Conservation (phyloP, 1,140 invertebrate species). For the Thalassaphorura encarpata region DNA sequence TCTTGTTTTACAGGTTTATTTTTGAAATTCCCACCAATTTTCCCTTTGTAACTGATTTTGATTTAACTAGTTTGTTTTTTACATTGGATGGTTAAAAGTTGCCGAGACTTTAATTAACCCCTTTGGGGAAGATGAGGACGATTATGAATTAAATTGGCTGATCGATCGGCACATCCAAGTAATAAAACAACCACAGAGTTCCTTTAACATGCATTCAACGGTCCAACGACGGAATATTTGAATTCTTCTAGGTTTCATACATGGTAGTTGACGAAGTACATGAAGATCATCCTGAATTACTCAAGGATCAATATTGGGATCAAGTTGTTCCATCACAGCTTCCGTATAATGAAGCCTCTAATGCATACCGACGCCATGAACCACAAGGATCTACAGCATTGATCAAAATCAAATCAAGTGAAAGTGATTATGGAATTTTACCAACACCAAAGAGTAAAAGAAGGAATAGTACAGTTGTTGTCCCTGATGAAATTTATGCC, state of each 20-base stretch:
- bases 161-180: slow-evolving; percentile 42
- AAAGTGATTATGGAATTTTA: no score
- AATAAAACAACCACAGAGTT: no score
- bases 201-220: no score
- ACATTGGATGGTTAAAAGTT: slow-evolving; percentile 51
- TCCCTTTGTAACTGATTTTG: no score
- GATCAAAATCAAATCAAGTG: no score
- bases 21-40: no score
- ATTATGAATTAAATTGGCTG: slow-evolving; percentile 47
- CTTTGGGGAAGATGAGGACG: slow-evolving; percentile 54
- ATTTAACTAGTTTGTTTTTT: slow-evolving; percentile 53
- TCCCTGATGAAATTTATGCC: no score
- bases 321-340: slow-evolving; percentile 5
- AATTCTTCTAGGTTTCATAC: slow-evolving; percentile 35
- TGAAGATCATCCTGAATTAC: slow-evolving; percentile 38
- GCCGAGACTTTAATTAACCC: slow-evolving; percentile 40
- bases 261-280: slow-evolving; percentile 43
- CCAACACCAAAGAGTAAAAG: no score
- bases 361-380: no score
- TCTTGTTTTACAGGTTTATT: slow-evolving; percentile 15
- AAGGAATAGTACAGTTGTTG: no score
- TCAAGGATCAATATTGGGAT: slow-evolving; percentile 41
- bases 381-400: no score
- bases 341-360: slow-evolving; percentile 17
- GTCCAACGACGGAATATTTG: no score